phyloP scores from a whole-genome alignment of 2,888 invertebrate species.

The Melipona beecheii region DNA sequence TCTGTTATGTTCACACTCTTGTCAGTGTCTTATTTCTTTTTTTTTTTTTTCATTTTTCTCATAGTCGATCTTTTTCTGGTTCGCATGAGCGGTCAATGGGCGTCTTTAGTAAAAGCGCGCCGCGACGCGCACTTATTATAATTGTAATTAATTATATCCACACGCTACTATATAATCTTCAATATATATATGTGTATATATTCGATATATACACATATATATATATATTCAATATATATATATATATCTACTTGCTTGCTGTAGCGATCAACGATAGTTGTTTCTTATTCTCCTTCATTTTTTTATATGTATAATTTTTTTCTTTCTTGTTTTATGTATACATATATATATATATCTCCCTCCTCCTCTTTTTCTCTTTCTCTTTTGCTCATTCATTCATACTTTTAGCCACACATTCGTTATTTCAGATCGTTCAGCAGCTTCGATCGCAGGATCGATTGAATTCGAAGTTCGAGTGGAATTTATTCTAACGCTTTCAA shows the following conservation, averaged over 20 bases:
- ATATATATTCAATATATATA: neutral
- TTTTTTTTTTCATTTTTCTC: neutral
- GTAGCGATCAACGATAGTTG: constrained; percentile 70
- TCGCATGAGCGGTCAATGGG: constrained; percentile 67
- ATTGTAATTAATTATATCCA: constrained; percentile 56
- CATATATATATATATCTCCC: constrained; percentile 53
- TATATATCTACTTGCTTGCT: constrained; percentile 69
- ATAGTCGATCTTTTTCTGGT: constrained; percentile 53
- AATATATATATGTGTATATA: constrained; percentile 22
- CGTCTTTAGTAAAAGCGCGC: constrained; percentile 41
- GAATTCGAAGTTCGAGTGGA: constrained; percentile 37
- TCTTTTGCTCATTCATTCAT: neutral
- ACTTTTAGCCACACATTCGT: constrained; percentile 28
- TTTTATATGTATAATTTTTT: constrained; percentile 43
- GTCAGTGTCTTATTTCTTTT: constrained; percentile 11
- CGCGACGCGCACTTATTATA: constrained; percentile 63
- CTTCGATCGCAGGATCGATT: constrained; percentile 42
- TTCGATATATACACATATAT: too few species aligned
- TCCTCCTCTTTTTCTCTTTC: neutral
- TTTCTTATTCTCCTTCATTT: constrained; percentile 40
- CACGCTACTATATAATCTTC: constrained; percentile 61
- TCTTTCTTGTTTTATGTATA: constrained; percentile 39
- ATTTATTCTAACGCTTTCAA: constrained; percentile 20
- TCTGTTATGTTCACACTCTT: neutral
- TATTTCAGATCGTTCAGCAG: constrained; percentile 31